Percentiles rank a stretch among this genome's conserved stretches.
Evolutionary conservation across 2,888 invertebrate species (phyloP).

Genomic region (Papilio protenor): DNA sequence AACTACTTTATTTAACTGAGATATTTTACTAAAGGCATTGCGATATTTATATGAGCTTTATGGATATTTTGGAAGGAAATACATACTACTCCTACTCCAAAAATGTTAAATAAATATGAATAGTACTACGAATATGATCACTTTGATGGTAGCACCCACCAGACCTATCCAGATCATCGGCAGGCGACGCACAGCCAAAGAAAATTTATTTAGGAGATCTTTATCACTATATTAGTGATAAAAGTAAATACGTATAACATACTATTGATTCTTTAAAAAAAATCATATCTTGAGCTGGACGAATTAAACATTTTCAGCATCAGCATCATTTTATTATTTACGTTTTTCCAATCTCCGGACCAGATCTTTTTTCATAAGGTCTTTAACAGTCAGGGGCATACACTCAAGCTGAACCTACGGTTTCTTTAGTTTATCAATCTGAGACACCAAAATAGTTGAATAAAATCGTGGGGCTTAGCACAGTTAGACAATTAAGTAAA

Average conservation of each 20-base stretch:
- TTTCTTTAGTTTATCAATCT: background rate
- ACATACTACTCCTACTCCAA: background rate
- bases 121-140: too few species aligned
- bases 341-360: background rate
- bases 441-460: background rate
- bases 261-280: background rate
- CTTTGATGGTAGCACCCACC: too few species aligned
- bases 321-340: background rate
- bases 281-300: background rate
- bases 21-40: slow-evolving; percentile 10
- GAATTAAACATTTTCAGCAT: background rate
- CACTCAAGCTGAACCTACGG: too few species aligned
- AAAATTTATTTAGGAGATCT: background rate
- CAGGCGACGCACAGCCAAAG: background rate
- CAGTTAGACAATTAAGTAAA: background rate
- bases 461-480: background rate
- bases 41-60: background rate
- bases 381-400: too few species aligned
- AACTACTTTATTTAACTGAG: slow-evolving; percentile 22
- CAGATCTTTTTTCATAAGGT: background rate
- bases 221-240: background rate
- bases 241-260: background rate
- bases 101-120: too few species aligned
- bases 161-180: too few species aligned
- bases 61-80: background rate